These are phyloP conservation scores for Columba livia DNA, from an alignment of 2,113 vertebrate genomes.

Conservation along the genomic window DNA sequence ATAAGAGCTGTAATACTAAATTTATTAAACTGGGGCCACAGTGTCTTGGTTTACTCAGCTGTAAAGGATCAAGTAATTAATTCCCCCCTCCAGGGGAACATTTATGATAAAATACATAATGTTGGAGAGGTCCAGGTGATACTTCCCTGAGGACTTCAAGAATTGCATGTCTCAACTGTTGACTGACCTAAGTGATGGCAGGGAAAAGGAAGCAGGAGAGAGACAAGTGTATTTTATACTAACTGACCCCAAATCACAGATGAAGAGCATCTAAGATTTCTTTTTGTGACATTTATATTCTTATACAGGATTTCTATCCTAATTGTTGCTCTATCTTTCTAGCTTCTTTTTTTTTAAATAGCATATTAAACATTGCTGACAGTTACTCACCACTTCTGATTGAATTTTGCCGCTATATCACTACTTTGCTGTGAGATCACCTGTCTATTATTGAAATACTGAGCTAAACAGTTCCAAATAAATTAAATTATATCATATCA, in stretches of 20 bases:
- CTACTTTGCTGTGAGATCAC: neutral
- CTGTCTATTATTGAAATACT: neutral
- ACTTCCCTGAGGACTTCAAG: neutral
- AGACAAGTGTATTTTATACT: neutral
- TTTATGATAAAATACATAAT: neutral
- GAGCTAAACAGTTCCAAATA: neutral
- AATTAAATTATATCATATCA: neutral
- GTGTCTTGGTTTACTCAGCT: neutral
- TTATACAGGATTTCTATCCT: neutral
- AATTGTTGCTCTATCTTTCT: neutral
- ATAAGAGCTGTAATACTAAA: neutral
- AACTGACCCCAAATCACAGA: neutral
- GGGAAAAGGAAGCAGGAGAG: neutral
- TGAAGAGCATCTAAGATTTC: neutral
- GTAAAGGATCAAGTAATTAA: constrained; percentile 18
- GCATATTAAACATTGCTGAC: neutral
- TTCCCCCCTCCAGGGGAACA: neutral
- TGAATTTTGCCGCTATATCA: neutral
- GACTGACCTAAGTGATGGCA: neutral
- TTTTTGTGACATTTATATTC: neutral
- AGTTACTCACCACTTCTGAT: neutral
- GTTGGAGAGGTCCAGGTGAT: neutral
- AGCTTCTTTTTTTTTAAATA: neutral
- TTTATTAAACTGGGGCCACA: neutral
- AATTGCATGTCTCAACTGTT: neutral